phyloP scores from a whole-genome alignment of 2,113 vertebrate species.

The Himantopus leucocephalus region DNA sequence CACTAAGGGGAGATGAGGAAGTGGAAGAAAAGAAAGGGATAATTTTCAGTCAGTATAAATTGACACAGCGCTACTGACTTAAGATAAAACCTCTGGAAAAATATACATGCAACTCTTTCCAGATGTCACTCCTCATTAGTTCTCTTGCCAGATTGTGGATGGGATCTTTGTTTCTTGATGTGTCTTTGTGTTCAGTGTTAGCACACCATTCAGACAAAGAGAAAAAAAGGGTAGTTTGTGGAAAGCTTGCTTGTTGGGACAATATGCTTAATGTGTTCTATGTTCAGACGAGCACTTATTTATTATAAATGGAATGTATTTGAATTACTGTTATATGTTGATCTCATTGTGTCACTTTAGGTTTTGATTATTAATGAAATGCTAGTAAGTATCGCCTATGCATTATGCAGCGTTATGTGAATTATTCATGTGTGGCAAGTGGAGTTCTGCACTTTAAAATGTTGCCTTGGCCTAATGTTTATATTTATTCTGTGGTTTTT shows the following conservation, averaged over 20 bases:
- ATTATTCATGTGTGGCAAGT: constrained; percentile 32
- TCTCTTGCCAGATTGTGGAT: not conserved
- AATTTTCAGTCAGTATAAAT: not conserved
- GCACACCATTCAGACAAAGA: not conserved
- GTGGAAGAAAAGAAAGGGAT: not conserved
- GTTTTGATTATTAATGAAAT: constrained; percentile 49
- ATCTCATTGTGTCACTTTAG: constrained; percentile 24
- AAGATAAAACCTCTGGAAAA: not conserved
- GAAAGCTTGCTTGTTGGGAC: not conserved
- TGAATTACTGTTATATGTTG: constrained; percentile 52
- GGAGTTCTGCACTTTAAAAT: constrained; percentile 60
- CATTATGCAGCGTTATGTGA: constrained; percentile 18
- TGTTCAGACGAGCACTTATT: constrained; percentile 35
- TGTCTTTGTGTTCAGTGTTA: constrained; percentile 5
- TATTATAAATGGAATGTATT: constrained; percentile 47
- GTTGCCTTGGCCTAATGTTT: constrained; percentile 41
- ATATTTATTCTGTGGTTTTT: constrained; percentile 8
- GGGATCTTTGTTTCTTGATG: not conserved
- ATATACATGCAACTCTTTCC: not conserved
- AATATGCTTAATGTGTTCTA: not conserved
- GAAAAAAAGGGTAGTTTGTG: not conserved
- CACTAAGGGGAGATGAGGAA: not conserved
- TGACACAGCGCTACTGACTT: not conserved
- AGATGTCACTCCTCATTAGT: not conserved
- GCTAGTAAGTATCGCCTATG: constrained; percentile 17